These are phyloP conservation scores for Clavelina lepadiformis DNA, from an alignment of 23 tunicate species.

Conservation along the genomic window DNA sequence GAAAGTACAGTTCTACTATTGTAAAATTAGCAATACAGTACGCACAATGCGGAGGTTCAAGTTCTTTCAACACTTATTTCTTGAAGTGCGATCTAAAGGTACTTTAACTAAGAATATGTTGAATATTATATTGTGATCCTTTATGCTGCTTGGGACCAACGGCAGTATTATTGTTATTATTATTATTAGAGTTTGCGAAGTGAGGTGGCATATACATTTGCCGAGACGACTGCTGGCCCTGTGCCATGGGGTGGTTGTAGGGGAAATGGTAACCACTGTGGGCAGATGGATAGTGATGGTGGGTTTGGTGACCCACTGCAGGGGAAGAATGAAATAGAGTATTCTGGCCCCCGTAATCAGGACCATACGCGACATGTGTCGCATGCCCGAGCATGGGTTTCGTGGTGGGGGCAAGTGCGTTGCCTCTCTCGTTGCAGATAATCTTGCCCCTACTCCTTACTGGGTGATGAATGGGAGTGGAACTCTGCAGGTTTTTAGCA, in stretches of 20 bases:
- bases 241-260: conserved; percentile 9
- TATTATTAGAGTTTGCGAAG: conserved; percentile 14
- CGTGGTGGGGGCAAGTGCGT: neutral
- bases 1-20: no score
- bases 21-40: no score
- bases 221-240: neutral
- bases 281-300: neutral
- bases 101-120: conserved; percentile 13
- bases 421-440: neutral
- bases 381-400: neutral
- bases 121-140: conserved; percentile 15
- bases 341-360: conserved; percentile 5
- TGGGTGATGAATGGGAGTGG: no score
- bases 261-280: neutral
- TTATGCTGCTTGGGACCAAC: neutral
- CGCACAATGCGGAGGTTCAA: no score
- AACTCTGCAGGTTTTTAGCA: no score
- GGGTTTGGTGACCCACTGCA: conserved; percentile 5
- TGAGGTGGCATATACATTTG: conserved; percentile 7
- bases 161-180: neutral
- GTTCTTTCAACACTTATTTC: no score
- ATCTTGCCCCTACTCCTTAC: no score
- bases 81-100: no score
- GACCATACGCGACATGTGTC: conserved; percentile 2
- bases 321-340: conserved; percentile 18